Evolutionary conservation across 1,140 invertebrate species (phyloP), one percentile per base, ranked within the genome.

Genomic region (Lethrus apterus): DNA sequence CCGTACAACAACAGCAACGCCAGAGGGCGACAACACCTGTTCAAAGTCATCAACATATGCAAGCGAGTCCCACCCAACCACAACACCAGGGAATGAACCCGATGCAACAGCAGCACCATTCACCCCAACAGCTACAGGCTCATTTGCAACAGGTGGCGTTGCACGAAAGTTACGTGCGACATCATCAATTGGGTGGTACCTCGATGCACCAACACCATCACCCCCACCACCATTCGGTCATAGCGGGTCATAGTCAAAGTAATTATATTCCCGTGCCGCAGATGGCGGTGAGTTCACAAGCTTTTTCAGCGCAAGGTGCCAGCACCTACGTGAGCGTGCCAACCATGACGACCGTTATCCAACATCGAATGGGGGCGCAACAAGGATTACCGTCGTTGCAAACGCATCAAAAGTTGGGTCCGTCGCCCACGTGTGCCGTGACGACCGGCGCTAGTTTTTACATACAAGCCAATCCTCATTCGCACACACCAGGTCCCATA

Each of bases 361-460:
- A 70, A 36, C 67, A 67, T 46, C 54, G 70, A 23, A 73, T 74
- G 69, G 62, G 65, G 2, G 51, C 63, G 0, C 70, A 64, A 38
- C 66, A 68, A 44, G 59, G 64, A 19, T 54, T 70, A 3, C 46
- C 67, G 9, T 62, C 69, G 19, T 13, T 41, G 17, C 15, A 3
- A 15, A 57, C 64, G 9, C 70, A 72, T 47, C 72, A 74, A 49
- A 69, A 72, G 19, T 56, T 73, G 29, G 66, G 68, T 13, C 65
- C 69, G 23, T 69, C 72, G 2, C 66, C 73, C 9, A 67, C 71
- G 15, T 78, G 77, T 51, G 71, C 80, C 1, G 76, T 75, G 19
- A 74, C 74, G 2, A 72, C 74, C 0, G 71, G 77, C 0, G 75
- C 77, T 1, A 81, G 80, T 57, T 83, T 81, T 54, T 83, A 81